Percentiles rank a stretch among this genome's conserved stretches.
Conservation (phyloP, 1,140 invertebrate species). For the Diorhabda carinulata region DNA sequence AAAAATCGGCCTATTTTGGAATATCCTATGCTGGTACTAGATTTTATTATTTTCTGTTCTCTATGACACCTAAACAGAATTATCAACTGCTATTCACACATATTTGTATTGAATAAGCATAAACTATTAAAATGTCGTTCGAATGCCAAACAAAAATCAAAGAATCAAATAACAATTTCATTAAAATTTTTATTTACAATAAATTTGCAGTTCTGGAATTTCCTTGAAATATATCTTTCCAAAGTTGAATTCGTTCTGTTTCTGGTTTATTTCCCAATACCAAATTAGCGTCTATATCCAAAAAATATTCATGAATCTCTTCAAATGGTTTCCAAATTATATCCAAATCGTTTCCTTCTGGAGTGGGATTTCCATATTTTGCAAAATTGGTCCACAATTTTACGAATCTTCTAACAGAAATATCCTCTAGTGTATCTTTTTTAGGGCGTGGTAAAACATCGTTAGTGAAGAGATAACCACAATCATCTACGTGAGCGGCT, state of each 20-base stretch:
- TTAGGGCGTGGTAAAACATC: conserved; percentile 37
- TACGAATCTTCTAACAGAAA: conserved; percentile 49
- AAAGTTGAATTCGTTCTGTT: not conserved
- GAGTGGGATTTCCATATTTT: conserved; percentile 50
- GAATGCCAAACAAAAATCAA: no score
- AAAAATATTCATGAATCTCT: conserved; percentile 38
- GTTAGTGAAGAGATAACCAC: not conserved
- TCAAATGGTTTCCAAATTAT: conserved; percentile 50
- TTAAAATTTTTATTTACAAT: not conserved
- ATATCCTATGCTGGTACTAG: no score
- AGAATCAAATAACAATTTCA: no score
- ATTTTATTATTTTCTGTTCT: no score
- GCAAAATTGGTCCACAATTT: conserved; percentile 55
- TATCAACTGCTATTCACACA: no score
- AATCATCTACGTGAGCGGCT: not conserved
- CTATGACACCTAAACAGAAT: no score
- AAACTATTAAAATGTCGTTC: no score
- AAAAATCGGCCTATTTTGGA: no score
- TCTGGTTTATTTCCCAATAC: not conserved
- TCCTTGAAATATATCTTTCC: not conserved
- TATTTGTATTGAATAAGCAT: no score
- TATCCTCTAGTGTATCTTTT: conserved; percentile 41
- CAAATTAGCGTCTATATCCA: not conserved
- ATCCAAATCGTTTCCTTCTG: conserved; percentile 39
- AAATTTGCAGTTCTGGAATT: not conserved